Conservation (phyloP, 2,888 invertebrate species). For the Nomada goodeniana region DNA sequence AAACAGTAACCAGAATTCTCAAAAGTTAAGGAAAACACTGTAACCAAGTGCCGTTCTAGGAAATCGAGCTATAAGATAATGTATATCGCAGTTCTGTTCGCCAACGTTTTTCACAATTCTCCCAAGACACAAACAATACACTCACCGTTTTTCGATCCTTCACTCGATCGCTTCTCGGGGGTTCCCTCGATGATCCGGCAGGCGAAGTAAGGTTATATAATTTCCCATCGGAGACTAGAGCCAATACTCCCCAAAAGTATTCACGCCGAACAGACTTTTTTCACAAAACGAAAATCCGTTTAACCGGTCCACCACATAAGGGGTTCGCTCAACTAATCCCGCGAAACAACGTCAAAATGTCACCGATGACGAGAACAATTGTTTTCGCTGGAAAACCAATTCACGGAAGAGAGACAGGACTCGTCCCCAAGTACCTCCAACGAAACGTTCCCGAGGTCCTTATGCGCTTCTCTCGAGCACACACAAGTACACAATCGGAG, state of each 20-base stretch:
- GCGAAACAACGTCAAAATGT: conserved; percentile 1
- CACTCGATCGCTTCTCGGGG: not conserved
- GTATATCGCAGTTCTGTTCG: not conserved
- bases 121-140: not conserved
- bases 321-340: conserved; percentile 23
- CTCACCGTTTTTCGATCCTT: conserved; percentile 6
- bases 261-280: not conserved
- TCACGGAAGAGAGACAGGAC: conserved; percentile 16
- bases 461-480: not conserved
- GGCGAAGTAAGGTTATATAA: not conserved
- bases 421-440: not conserved
- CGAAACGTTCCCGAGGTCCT: not conserved
- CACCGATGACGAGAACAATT: not conserved
- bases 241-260: not conserved
- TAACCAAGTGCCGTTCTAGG: no score
- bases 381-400: conserved; percentile 10
- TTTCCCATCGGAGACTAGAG: not conserved
- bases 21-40: no score
- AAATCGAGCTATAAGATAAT: not conserved
- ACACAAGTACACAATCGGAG: not conserved
- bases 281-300: no score
- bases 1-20: no score
- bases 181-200: not conserved
- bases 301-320: no score
- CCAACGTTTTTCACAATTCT: not conserved